phyloP scores from a whole-genome alignment of 1,140 invertebrate genomes.

The Dreissena polymorpha region DNA sequence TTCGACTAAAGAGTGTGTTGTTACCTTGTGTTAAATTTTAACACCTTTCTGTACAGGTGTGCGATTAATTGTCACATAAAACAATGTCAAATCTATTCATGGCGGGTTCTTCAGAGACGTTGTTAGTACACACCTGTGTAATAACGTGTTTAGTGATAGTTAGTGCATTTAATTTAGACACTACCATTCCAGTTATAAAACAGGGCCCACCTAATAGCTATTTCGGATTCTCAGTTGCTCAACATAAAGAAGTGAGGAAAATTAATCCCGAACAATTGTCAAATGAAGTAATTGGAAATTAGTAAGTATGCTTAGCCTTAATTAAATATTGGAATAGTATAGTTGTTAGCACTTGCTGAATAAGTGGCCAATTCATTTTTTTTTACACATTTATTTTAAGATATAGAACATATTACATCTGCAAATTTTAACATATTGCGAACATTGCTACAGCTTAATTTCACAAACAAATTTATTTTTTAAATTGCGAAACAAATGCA shows the following conservation, averaged over 20 bases:
- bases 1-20: too few relatives aligned
- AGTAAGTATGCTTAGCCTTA: slow-evolving; percentile 29
- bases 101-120: slow-evolving; percentile 47
- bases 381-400: too few relatives aligned
- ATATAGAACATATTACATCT: too few relatives aligned
- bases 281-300: slow-evolving; percentile 44
- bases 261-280: not conserved
- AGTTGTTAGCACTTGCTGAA: too few relatives aligned
- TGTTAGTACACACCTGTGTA: slow-evolving; percentile 34
- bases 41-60: slow-evolving; percentile 57
- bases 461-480: too few relatives aligned
- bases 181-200: slow-evolving; percentile 91
- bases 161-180: slow-evolving; percentile 89
- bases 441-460: too few relatives aligned
- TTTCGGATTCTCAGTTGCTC: slow-evolving; percentile 94
- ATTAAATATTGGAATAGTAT: too few relatives aligned
- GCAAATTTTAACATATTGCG: too few relatives aligned
- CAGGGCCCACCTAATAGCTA: slow-evolving; percentile 86
- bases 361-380: too few relatives aligned
- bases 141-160: slow-evolving; percentile 36
- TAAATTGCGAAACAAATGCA: too few relatives aligned
- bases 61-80: slow-evolving; percentile 50
- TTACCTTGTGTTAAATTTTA: too few relatives aligned
- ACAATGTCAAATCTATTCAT: slow-evolving; percentile 47
- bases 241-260: slow-evolving; percentile 82